A percentile compares a stretch with the other conserved stretches of the same genome.
These are phyloP conservation scores for Stomorhina lunata DNA, from an alignment of 2,888 invertebrate genomes.

Conservation along the genomic window DNA sequence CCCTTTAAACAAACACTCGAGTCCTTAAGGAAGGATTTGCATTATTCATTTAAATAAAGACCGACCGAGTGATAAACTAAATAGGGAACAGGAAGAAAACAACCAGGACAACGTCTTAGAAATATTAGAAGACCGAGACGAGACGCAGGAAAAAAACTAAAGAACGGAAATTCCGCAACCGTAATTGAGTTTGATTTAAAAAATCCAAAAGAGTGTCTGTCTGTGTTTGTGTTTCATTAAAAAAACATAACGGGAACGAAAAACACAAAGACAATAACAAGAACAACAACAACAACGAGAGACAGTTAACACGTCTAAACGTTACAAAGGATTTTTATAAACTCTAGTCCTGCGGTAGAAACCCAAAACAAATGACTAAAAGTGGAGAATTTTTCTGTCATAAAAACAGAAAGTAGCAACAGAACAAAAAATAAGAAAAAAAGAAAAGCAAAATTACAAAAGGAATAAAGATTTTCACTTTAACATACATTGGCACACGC, in stretches of 20 bases:
- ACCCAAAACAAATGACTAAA: slow-evolving; percentile 29
- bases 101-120: slow-evolving; percentile 15
- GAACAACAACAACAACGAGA: neutral
- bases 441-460: neutral
- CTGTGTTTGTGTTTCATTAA: neutral
- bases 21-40: slow-evolving; percentile 19
- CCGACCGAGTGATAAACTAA: slow-evolving; percentile 27
- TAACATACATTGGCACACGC: neutral
- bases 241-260: slow-evolving; percentile 49
- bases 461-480: slow-evolving; percentile 12
- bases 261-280: slow-evolving; percentile 12
- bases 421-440: too few relatives aligned
- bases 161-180: slow-evolving; percentile 62
- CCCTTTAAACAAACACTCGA: slow-evolving; percentile 23
- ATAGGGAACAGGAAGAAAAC: slow-evolving; percentile 23
- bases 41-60: slow-evolving; percentile 5
- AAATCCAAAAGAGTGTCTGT: slow-evolving; percentile 1
- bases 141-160: neutral
- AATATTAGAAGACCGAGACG: neutral
- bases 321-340: slow-evolving; percentile 54
- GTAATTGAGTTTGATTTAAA: slow-evolving; percentile 50
- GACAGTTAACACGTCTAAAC: slow-evolving; percentile 41
- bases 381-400: slow-evolving; percentile 30
- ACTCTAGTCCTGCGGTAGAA: slow-evolving; percentile 45
- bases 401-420: neutral